Evolutionary conservation across 2,113 vertebrate genomes (phyloP), one percentile per base, ranked within the genome.

Genomic region (Anoura caudifer): DNA sequence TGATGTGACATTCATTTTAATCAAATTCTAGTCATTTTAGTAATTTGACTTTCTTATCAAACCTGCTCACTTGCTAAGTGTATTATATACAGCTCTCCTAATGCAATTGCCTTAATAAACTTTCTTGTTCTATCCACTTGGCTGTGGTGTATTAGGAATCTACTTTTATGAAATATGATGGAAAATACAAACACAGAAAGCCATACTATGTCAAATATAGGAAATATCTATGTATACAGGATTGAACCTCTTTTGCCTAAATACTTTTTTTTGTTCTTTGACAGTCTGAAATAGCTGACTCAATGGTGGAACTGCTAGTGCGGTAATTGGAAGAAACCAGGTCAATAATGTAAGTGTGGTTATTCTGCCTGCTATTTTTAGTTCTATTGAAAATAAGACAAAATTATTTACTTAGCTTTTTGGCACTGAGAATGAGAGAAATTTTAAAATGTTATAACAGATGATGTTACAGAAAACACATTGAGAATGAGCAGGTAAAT

Each of bases 1-100:
- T 92, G 98, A 98, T 98, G 93, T 97, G 93, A 73, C 75, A 96
- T 98, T 97, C 76, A 94, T 95, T 96, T 98, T 95, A 87, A 97
- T 98, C 72, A 95, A 91, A 97, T 97, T 97, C 0, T 0, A 72
- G 77, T 96, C 90, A 93, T 94, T 96, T 98, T 95, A 97, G 91
- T 95, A 98, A 98, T 94, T 95, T 98, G 96, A 96, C 90, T 97
- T 97, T 96, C 79, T 97, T 98, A 96, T 93, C 97, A 94, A 98
- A 97, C 72, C 79, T 94, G 73, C 90, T 54, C 75, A 56, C 88
- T 73, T 85, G 63, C 36, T 89, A 94, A 95, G 95, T 83, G 52
- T 63, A 76, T 96, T 87, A 92, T 93, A 91, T 84, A 72, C 5
- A 87, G 36, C 38, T 92, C 86, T 80, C 86, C 97, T 95, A 86